Evolutionary conservation across 2,797 vertebrate species (phyloP).

Genomic region (Anabas testudineus): DNA sequence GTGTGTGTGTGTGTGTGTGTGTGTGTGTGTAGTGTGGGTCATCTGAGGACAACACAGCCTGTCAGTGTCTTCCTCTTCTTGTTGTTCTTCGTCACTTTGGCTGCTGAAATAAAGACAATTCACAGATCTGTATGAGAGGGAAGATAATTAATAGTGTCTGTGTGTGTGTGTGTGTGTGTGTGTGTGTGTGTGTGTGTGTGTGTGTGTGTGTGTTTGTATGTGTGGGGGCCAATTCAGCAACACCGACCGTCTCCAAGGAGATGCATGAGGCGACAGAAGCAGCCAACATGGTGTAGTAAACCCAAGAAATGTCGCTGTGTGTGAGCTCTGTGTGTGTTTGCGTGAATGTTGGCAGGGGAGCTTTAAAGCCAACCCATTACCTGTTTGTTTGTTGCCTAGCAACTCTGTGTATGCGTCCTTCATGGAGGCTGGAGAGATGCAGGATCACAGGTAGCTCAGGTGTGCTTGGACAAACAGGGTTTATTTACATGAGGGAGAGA

Average conservation of each 20-base stretch:
- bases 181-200: conserved; percentile 38
- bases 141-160: conserved; percentile 64
- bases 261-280: conserved; percentile 62
- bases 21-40: conserved; percentile 19
- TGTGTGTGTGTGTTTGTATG: conserved; percentile 18
- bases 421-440: background rate
- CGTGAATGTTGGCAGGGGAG: background rate
- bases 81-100: conserved; percentile 22
- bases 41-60: conserved; percentile 25
- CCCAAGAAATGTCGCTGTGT: conserved; percentile 48
- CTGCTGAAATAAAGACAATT: conserved; percentile 47
- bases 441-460: conserved; percentile 47
- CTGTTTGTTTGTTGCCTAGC: conserved; percentile 56
- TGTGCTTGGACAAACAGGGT: conserved; percentile 27
- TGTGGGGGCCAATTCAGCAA: conserved; percentile 16
- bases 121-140: conserved; percentile 62
- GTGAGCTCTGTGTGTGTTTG: background rate
- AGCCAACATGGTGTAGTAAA: conserved; percentile 54
- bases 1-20: conserved; percentile 7
- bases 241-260: conserved; percentile 70
- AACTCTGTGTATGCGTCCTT: conserved; percentile 22
- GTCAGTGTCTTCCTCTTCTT: conserved; percentile 7
- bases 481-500: background rate
- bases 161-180: conserved; percentile 21
- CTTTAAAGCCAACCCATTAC: conserved; percentile 39